phyloP scores from a whole-genome alignment of 2,797 vertebrate species.

The Enoplosus armatus region DNA sequence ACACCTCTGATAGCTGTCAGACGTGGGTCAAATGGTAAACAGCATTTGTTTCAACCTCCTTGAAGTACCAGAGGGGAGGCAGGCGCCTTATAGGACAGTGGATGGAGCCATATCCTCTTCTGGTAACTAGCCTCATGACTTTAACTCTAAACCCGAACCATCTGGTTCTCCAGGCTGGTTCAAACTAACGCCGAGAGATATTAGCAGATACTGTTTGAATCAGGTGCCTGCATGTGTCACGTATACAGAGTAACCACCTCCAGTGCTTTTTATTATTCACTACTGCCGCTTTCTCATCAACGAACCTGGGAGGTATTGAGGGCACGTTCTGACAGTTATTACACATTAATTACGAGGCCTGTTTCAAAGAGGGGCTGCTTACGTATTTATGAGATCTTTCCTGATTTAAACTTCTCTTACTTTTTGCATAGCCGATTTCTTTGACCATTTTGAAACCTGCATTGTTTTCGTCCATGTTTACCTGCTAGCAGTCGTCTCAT shows the following conservation, averaged over 20 bases:
- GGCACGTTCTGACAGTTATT: no score
- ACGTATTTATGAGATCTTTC: neutral
- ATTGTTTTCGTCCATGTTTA: no score
- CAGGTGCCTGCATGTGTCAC: conserved; percentile 15
- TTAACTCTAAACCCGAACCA: conserved; percentile 31
- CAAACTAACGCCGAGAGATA: conserved; percentile 22
- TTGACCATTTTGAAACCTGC: no score
- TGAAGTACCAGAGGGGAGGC: neutral
- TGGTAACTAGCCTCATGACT: conserved; percentile 14
- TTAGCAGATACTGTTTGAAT: conserved; percentile 29
- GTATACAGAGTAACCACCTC: conserved; percentile 19
- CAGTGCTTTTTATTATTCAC: neutral
- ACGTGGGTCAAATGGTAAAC: conserved; percentile 11
- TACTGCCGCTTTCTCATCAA: neutral
- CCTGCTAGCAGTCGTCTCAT: no score
- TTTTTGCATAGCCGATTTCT: no score
- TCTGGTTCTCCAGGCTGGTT: conserved; percentile 37
- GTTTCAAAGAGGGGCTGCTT: neutral
- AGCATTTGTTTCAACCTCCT: neutral
- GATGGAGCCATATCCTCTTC: neutral
- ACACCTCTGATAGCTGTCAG: conserved; percentile 49
- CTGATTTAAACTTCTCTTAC: neutral
- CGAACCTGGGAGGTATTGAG: no score
- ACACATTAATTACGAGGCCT: no score
- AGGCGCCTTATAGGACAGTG: neutral